A percentile compares a stretch with the other conserved stretches of the same genome.
phyloP scores from a whole-genome alignment of 2,113 vertebrate genomes.

The Scalopus aquaticus region DNA sequence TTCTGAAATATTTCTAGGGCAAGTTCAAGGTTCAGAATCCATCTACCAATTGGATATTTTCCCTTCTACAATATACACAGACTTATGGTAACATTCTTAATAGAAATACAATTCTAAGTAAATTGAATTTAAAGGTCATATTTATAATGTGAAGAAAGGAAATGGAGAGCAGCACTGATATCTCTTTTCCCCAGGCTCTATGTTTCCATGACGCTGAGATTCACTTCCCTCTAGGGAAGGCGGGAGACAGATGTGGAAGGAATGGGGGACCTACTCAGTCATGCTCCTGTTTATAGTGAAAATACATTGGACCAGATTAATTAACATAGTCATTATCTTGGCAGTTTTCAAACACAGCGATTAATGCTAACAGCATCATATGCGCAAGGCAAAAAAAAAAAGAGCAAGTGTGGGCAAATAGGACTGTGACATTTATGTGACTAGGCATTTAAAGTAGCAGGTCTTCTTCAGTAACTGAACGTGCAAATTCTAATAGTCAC shows the following conservation, averaged over 20 bases:
- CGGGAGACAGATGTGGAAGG: not conserved
- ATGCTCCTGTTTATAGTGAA: not conserved
- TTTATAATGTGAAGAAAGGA: not conserved
- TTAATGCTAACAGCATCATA: constrained; percentile 40
- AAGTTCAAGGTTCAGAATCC: constrained; percentile 61
- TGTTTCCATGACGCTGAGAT: not conserved
- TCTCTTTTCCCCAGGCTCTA: not conserved
- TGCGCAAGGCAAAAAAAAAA: not conserved
- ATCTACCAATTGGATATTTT: not conserved
- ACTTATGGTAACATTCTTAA: not conserved
- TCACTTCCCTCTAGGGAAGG: not conserved
- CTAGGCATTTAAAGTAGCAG: not conserved
- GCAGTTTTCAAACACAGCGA: not conserved
- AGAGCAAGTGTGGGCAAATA: constrained; percentile 28
- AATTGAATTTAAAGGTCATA: not conserved
- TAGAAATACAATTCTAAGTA: not conserved
- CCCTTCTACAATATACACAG: not conserved
- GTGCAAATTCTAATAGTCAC: not conserved
- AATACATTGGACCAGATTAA: not conserved
- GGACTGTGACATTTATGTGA: not conserved
- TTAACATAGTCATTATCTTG: constrained; percentile 17
- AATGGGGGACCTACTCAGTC: not conserved
- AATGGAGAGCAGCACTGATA: not conserved
- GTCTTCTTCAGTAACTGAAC: not conserved
- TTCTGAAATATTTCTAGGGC: not conserved